A percentile compares a stretch with the other conserved stretches of the same genome.
phyloP scores from a whole-genome alignment of 2,888 invertebrate genomes.

The Mayetiola destructor region DNA sequence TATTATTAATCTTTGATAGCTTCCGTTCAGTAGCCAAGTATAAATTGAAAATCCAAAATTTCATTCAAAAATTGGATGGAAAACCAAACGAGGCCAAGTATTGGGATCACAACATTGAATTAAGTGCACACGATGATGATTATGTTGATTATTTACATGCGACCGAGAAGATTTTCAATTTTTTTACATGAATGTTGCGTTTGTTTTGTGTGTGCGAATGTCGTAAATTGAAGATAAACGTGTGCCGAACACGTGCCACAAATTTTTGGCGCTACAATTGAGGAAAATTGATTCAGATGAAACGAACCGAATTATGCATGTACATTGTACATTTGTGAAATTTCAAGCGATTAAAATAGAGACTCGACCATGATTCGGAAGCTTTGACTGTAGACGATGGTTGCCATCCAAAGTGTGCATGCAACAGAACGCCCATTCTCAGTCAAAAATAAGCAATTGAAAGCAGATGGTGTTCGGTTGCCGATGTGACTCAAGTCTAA shows the following conservation, averaged over 20 bases:
- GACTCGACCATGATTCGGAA: no score
- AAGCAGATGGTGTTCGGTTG: no score
- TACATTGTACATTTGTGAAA: no score
- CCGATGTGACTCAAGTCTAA: no score
- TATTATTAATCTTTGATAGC: conserved; percentile 7
- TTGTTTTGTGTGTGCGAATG: conserved; percentile 1
- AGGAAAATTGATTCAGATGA: background rate
- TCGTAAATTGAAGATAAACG: conserved; percentile 14
- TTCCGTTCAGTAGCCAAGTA: conserved; percentile 6
- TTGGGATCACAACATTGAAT: background rate
- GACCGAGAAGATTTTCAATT: no score
- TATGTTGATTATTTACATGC: background rate
- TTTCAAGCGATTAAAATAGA: conserved; percentile 12
- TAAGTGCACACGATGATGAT: conserved; percentile 7
- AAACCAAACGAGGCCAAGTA: background rate
- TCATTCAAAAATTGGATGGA: background rate
- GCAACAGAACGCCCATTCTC: conserved; percentile 7
- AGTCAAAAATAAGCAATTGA: no score
- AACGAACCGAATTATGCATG: conserved; percentile 2
- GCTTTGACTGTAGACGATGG: no score
- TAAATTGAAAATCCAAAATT: background rate
- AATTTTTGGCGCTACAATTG: conserved; percentile 3
- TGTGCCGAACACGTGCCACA: conserved; percentile 13
- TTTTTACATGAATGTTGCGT: background rate
- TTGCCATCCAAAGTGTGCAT: no score